A percentile compares a stretch with the other conserved stretches of the same genome.
Conservation (phyloP, 2,888 invertebrate genomes). For the Macrosoma leucophasiata region DNA sequence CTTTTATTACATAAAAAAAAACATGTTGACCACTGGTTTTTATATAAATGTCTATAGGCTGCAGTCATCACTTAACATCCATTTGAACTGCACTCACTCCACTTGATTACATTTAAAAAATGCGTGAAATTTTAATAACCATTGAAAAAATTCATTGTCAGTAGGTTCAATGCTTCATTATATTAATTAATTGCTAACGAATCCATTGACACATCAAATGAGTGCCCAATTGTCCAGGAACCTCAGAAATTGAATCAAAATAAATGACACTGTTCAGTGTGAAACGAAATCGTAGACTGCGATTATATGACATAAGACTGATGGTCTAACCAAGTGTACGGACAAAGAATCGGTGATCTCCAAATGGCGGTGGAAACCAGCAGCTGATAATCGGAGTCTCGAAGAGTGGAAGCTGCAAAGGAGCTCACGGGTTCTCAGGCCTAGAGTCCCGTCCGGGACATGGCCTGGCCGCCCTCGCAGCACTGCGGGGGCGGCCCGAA, state of each 20-base stretch:
- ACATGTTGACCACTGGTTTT: too few relatives aligned
- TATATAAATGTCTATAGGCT: too few relatives aligned
- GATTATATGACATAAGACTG: constrained; percentile 13
- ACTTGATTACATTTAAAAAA: too few relatives aligned
- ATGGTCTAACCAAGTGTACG: constrained; percentile 38
- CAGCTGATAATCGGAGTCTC: constrained; percentile 56
- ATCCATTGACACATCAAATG: constrained; percentile 44
- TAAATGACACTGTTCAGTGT: too few relatives aligned
- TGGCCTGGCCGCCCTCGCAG: constrained; percentile 69
- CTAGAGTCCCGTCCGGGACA: constrained; percentile 48
- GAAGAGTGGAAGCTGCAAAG: constrained; percentile 71
- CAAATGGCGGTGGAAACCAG: constrained; percentile 67
- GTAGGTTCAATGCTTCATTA: neutral
- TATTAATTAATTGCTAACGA: constrained; percentile 1
- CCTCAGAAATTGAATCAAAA: too few relatives aligned
- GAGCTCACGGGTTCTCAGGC: constrained; percentile 41
- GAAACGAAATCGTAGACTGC: constrained; percentile 16
- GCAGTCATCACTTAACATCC: too few relatives aligned
- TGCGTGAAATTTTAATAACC: constrained; percentile 1
- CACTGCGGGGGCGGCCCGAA: constrained; percentile 43
- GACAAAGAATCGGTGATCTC: constrained; percentile 64
- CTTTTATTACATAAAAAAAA: too few relatives aligned
- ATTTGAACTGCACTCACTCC: too few relatives aligned
- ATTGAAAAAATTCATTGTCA: neutral
- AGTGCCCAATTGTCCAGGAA: too few relatives aligned